Evolutionary conservation across 2,113 vertebrate genomes (phyloP).

Genomic region (Gnathonemus longibarbis): DNA sequence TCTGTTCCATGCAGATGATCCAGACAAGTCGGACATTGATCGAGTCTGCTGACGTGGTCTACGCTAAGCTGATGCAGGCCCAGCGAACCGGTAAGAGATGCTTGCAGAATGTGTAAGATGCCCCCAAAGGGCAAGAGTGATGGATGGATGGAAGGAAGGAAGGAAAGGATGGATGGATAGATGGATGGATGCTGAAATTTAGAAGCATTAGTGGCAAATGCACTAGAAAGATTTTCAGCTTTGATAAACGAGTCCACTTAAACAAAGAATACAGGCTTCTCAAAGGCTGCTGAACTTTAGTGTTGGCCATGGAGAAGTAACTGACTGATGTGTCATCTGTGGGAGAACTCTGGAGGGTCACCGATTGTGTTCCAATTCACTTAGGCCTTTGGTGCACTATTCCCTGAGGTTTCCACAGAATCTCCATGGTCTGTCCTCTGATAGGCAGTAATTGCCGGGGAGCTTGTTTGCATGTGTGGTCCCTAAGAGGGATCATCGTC

Average conservation of each 20-base stretch:
- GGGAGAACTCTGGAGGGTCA: not conserved
- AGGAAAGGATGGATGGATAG: not conserved
- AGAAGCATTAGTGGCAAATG: not conserved
- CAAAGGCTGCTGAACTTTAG: not conserved
- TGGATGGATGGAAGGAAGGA: not conserved
- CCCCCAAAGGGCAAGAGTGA: not conserved
- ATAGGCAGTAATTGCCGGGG: not conserved
- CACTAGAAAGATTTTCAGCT: not conserved
- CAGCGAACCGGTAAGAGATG: constrained; percentile 70
- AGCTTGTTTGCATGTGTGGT: not conserved
- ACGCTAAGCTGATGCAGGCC: constrained; percentile 78
- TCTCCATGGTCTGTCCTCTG: not conserved
- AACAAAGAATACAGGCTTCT: not conserved
- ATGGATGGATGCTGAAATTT: not conserved
- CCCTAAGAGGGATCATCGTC: not conserved
- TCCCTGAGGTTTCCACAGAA: not conserved
- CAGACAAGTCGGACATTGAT: constrained; percentile 84
- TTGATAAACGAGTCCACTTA: not conserved
- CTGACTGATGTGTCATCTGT: not conserved
- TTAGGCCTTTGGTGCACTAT: not conserved
- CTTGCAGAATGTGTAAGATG: not conserved
- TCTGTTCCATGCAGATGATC: constrained; percentile 67
- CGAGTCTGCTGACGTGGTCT: constrained; percentile 75
- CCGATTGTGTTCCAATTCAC: not conserved
- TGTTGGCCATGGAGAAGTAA: not conserved